These are phyloP conservation scores for Beroe ovata DNA, from an alignment of 37 sponge, comb jelly and placozoan species.

Conservation along the genomic window DNA sequence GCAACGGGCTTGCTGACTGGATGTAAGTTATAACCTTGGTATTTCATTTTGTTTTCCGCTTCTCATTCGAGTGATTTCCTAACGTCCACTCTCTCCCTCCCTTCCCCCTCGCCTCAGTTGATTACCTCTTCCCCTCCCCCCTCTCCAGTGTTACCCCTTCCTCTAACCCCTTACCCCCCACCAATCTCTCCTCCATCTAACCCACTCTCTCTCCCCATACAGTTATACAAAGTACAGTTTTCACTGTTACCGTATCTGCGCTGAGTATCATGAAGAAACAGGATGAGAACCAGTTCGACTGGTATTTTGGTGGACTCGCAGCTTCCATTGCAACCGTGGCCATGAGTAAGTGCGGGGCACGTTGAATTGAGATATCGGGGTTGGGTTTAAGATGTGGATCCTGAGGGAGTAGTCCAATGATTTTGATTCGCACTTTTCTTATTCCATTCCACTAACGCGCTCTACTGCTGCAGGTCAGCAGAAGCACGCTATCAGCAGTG, in stretches of 20 bases:
- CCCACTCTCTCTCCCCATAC: not conserved
- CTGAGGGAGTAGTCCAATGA: too few relatives aligned
- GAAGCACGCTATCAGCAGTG: not conserved
- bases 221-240: conserved; percentile 12
- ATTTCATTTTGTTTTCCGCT: not conserved
- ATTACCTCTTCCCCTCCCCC: too few relatives aligned
- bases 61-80: too few relatives aligned
- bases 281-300: not conserved
- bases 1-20: conserved; percentile 16
- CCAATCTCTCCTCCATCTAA: not conserved
- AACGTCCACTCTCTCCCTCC: too few relatives aligned
- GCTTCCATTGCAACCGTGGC: not conserved
- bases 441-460: too few relatives aligned
- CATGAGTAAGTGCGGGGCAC: conserved; percentile 37
- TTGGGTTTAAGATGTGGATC: too few relatives aligned
- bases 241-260: conserved; percentile 6
- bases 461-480: conserved; percentile 62
- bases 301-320: conserved; percentile 42
- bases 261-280: not conserved
- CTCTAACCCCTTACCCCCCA: too few relatives aligned
- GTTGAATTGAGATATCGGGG: too few relatives aligned
- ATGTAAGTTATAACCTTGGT: not conserved
- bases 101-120: too few relatives aligned
- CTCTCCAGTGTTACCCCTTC: too few relatives aligned
- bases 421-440: too few relatives aligned